Conservation (phyloP, 2,888 invertebrate genomes). For the Aphidius colemani region DNA sequence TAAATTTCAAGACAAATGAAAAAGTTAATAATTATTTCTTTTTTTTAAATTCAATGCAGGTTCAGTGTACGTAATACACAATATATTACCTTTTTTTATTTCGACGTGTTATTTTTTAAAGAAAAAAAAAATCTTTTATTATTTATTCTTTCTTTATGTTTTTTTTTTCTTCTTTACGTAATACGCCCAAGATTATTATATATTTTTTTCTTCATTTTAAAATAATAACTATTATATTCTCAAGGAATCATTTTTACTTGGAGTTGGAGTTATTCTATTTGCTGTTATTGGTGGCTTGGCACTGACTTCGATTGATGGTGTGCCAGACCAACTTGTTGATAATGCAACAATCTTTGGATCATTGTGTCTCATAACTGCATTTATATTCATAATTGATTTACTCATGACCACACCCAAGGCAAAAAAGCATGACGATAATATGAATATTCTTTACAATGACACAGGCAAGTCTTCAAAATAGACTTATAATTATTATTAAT, state of each 20-base stretch:
- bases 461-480: constrained; percentile 43
- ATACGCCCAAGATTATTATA: constrained; percentile 1
- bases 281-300: constrained; percentile 72
- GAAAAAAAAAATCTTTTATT: constrained; percentile 11
- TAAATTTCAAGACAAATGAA: constrained; percentile 1
- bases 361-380: constrained; percentile 70
- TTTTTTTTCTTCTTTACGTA: constrained; percentile 9
- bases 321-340: constrained; percentile 70
- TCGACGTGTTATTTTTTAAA: background rate
- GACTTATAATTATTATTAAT: background rate
- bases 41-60: background rate
- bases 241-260: constrained; percentile 72
- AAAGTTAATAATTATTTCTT: background rate
- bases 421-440: constrained; percentile 41
- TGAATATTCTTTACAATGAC: constrained; percentile 40
- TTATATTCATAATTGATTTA: constrained; percentile 72
- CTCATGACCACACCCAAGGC: constrained; percentile 45
- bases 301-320: constrained; percentile 73
- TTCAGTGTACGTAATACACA: background rate
- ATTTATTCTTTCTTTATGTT: constrained; percentile 9
- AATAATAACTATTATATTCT: constrained; percentile 39
- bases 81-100: background rate
- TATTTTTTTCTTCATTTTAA: constrained; percentile 8
- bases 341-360: constrained; percentile 75
- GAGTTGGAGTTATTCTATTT: constrained; percentile 72